Base-by-base conservation (phyloP, 2,113 vertebrate species). In the Eulemur rufifrons region DNA sequence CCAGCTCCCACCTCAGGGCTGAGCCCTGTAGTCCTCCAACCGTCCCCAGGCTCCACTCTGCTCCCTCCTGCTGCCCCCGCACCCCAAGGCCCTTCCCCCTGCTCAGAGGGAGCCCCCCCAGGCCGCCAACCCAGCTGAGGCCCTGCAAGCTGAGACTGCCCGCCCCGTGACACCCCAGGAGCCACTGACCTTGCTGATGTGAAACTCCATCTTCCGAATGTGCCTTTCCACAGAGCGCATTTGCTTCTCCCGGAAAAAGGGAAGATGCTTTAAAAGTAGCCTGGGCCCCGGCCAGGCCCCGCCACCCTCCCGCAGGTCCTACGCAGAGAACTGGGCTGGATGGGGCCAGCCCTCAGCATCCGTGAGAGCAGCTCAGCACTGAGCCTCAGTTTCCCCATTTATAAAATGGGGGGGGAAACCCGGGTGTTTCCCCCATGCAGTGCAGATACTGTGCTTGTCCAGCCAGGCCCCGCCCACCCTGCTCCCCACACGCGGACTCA, bases 171-270 rank as follows among this genome's bases (percentile, higher is more conserved):
- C 7, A 0, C 64, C 27, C 15, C 42, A 0, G 9, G 21, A 69
- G 3, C 78, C 59, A 18, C 97, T 61, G 97, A 99, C 99, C 99
- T 99, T 99, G 98, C 99, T 99, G 91, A 99, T 99, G 95, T 99
- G 99, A 95, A 99, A 99, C 90, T 99, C 99, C 97, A 99, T 20
- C 96, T 99, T 99, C 50, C 99, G 98, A 45, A 99, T 99, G 97
- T 99, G 99, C 94, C 99, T 99, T 97, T 99, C 99, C 98, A 99
- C 98, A 0, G 98, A 98, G 95, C 99, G 98, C 6, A 99, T 99
- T 99, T 99, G 99, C 99, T 99, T 98, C 97, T 54, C 32, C 34
- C 96, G 0, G 85, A 59, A 87, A 93, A 32, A 68, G 25, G 69
- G 54, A 88, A 37, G 77, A 7, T 20, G 56, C n/a, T 87, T 82